Base-by-base conservation (phyloP, 2,113 vertebrate species). In the Myiagra hebetior region DNA sequence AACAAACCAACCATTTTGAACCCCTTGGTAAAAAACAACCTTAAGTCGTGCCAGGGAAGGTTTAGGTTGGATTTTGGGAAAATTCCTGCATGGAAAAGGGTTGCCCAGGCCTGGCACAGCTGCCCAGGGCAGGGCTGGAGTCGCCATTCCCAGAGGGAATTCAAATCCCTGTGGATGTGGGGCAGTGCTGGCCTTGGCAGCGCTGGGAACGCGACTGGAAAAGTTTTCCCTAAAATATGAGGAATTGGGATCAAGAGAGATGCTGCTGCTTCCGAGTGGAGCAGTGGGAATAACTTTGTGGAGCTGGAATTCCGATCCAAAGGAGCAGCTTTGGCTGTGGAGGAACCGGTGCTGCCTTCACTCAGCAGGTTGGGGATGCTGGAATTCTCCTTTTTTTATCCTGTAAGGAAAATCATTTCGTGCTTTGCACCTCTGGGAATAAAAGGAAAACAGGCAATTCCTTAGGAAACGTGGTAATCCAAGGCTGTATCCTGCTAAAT, bases 1-100 rank as follows among this genome's bases (percentile, higher is more conserved):
- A 12, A n/a, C 17, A 52, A 63, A 35, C 7, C 33, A 37, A 46
- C 2, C 12, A 9, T 21, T 17, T 17, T 16, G 8, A 49, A 11
- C 11, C 7, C n/a, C 7, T 39, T 7, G 30, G 14, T 17, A 18
- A n/a, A 47, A 16, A 47, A 6, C 1, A 0, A 3, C n/a, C 18
- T 5, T 7, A 11, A 2, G 9, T 6, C 15, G 7, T 41, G 19
- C 23, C 35, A 15, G n/a, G 18, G 15, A 9, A 41, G 2, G 8
- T 31, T 49, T 15, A 27, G 17, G 17, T 7, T 14, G 52, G 23
- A 47, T 33, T 2, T 6, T 7, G 17, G 42, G 17, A 47, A 33
- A 57, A 81, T 27, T 21, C 41, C 27, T 24, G 30, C 4, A 1
- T 21, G 50, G 41, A 13, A 37, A 37, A 46, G 6, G 5, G 14